Conservation (phyloP, 1,140 invertebrate genomes). For the Halictus rubicundus region DNA sequence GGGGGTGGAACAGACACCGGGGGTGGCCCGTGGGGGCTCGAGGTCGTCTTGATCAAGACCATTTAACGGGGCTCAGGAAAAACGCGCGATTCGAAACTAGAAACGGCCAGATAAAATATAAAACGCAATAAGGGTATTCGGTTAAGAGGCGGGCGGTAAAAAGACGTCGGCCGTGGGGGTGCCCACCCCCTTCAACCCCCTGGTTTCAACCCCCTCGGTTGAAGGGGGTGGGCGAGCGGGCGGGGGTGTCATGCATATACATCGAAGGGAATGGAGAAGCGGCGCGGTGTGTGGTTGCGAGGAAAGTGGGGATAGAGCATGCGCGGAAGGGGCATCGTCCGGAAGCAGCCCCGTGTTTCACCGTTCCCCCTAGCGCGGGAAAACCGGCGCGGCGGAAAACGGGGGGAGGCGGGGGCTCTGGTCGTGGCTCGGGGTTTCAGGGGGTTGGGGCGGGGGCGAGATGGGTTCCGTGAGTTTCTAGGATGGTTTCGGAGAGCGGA, state of each 20-base stretch:
- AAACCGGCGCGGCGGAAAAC: slow-evolving; percentile 42
- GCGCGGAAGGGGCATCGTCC: slow-evolving; percentile 64
- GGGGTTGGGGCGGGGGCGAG: slow-evolving; percentile 26
- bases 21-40: background rate
- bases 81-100: slow-evolving; percentile 56
- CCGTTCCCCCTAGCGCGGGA: slow-evolving; percentile 49
- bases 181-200: too few relatives aligned
- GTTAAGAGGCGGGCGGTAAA: slow-evolving; percentile 57
- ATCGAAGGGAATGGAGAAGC: slow-evolving; percentile 64
- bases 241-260: slow-evolving; percentile 71
- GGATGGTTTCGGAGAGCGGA: slow-evolving; percentile 49
- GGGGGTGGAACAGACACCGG: background rate
- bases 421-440: too few relatives aligned
- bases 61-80: slow-evolving; percentile 29
- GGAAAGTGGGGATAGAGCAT: slow-evolving; percentile 72
- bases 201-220: too few relatives aligned
- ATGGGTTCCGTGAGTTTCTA: slow-evolving; percentile 59
- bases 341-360: slow-evolving; percentile 75
- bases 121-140: slow-evolving; percentile 77
- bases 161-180: slow-evolving; percentile 31
- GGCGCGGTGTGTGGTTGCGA: slow-evolving; percentile 58
- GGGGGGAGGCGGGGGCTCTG: slow-evolving; percentile 27
- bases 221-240: background rate
- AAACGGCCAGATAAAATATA: slow-evolving; percentile 72
- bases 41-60: slow-evolving; percentile 30